phyloP scores from a whole-genome alignment of 2,888 invertebrate species.

The Pachydiplax longipennis region DNA sequence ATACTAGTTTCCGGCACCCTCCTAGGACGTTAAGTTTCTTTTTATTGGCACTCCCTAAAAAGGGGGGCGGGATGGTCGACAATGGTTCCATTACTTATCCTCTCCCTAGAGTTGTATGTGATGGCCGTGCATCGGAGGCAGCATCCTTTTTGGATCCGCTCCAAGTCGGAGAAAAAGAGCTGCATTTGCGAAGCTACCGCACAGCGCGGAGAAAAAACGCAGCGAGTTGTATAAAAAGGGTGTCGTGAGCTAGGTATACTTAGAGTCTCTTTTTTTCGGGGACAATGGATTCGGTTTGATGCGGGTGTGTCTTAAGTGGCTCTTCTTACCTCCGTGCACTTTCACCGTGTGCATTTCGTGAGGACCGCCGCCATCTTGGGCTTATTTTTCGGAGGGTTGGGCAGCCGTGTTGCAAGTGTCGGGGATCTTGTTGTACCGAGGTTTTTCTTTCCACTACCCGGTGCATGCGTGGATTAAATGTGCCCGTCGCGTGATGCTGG shows the following conservation, averaged over 20 bases:
- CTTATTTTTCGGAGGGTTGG: too few species aligned
- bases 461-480: too few species aligned
- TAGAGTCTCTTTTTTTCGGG: neutral
- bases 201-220: neutral
- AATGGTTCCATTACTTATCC: slow-evolving; percentile 18
- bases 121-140: neutral
- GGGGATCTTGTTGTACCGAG: too few species aligned
- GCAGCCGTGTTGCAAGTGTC: too few species aligned
- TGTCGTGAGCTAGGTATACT: neutral
- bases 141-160: neutral
- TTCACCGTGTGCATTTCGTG: neutral
- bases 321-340: neutral
- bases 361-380: too few species aligned
- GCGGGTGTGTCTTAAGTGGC: neutral
- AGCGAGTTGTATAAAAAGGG: neutral
- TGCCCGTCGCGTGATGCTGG: too few species aligned
- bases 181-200: too few species aligned
- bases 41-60: slow-evolving; percentile 32
- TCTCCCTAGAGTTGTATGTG: neutral
- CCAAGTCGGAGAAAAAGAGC: too few species aligned
- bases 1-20: slow-evolving; percentile 28
- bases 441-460: too few species aligned
- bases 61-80: neutral
- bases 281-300: slow-evolving; percentile 26
- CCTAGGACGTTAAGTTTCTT: slow-evolving; percentile 23